Percentiles rank a stretch among this genome's conserved stretches.
phyloP scores from a whole-genome alignment of 2,888 invertebrate genomes.

The Drosophila prostipennis region DNA sequence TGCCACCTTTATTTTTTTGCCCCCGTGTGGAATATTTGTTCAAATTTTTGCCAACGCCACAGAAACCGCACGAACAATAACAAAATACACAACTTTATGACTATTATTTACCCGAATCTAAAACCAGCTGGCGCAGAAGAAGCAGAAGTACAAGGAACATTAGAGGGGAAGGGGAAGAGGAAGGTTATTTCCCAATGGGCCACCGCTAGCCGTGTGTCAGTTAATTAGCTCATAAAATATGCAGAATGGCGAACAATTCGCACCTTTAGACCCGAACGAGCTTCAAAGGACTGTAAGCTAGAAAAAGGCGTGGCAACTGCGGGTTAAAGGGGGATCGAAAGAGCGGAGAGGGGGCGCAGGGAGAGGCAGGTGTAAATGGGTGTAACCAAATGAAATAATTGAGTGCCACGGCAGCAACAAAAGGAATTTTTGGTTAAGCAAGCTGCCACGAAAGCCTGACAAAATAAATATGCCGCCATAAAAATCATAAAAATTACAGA shows the following conservation, averaged over 20 bases:
- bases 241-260: slow-evolving; percentile 74
- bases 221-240: slow-evolving; percentile 78
- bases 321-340: neutral
- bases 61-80: slow-evolving; percentile 26
- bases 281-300: slow-evolving; percentile 39
- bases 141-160: neutral
- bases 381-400: slow-evolving; percentile 66
- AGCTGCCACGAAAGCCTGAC: neutral
- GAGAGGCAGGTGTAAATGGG: slow-evolving; percentile 8
- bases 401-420: slow-evolving; percentile 63
- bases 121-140: slow-evolving; percentile 12
- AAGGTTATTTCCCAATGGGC: slow-evolving; percentile 8
- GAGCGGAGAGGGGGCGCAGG: neutral
- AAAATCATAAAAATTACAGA: neutral
- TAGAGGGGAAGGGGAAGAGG: neutral
- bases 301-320: slow-evolving; percentile 25
- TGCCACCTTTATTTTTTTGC: slow-evolving; percentile 4
- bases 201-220: slow-evolving; percentile 64
- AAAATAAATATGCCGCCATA: neutral
- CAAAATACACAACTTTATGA: slow-evolving; percentile 41
- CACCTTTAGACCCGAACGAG: slow-evolving; percentile 55
- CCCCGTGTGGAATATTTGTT: slow-evolving; percentile 6
- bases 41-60: slow-evolving; percentile 14
- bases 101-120: slow-evolving; percentile 36
- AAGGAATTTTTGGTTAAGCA: slow-evolving; percentile 7